A percentile compares a stretch with the other conserved stretches of the same genome.
Conservation (phyloP, 2,888 invertebrate genomes). For the Adelphocoris suturalis region DNA sequence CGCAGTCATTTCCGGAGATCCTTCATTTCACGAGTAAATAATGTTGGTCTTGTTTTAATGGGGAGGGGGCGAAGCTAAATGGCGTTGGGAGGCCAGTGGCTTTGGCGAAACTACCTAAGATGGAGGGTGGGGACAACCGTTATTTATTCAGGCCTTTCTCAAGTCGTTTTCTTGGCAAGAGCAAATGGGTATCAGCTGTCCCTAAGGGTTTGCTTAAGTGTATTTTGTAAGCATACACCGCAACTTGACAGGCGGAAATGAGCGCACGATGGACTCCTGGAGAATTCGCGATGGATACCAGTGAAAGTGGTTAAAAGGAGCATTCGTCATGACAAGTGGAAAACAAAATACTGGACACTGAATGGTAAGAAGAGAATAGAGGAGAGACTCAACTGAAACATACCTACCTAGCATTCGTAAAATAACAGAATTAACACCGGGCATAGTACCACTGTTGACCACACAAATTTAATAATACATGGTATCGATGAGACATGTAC, state of each 20-base stretch:
- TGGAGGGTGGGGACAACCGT: background rate
- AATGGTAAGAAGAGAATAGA: too few species aligned
- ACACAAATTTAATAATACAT: too few species aligned
- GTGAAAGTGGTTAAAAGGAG: too few species aligned
- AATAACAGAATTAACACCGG: too few species aligned
- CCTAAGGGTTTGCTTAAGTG: conserved; percentile 34
- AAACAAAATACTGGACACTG: too few species aligned
- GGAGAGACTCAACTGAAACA: too few species aligned
- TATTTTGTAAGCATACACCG: conserved; percentile 49
- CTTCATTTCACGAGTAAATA: conserved; percentile 15
- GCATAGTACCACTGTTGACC: too few species aligned
- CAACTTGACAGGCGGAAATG: conserved; percentile 5
- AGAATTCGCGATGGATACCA: background rate
- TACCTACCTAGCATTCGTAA: too few species aligned
- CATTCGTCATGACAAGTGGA: too few species aligned
- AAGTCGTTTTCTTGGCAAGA: conserved; percentile 58
- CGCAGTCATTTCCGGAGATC: background rate
- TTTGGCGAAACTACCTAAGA: conserved; percentile 52
- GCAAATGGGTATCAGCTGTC: conserved; percentile 65
- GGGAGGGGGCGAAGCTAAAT: conserved; percentile 23
- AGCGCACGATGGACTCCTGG: background rate
- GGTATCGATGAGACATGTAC: too few species aligned
- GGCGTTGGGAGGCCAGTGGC: conserved; percentile 20
- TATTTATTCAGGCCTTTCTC: conserved; percentile 66
- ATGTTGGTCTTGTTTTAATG: conserved; percentile 47